A percentile compares a stretch with the other conserved stretches of the same genome.
Conservation (phyloP, 2,113 vertebrate species). For the Actenoides hombroni region DNA sequence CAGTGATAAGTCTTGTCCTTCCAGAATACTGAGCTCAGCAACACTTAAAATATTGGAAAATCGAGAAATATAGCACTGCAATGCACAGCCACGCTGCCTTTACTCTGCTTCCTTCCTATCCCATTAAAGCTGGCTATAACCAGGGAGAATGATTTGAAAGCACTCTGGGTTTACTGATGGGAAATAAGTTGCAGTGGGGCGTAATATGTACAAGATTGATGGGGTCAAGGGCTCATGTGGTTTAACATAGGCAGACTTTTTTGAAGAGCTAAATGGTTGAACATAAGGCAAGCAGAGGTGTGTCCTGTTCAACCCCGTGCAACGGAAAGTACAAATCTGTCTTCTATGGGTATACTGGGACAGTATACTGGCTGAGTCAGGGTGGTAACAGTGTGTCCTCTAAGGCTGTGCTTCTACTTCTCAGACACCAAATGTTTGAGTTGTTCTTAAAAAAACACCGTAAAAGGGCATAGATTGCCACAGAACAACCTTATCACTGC, state of each 20-base stretch:
- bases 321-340: background rate
- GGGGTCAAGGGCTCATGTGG: background rate
- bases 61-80: slow-evolving; percentile 6
- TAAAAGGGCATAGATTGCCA: background rate
- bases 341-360: background rate
- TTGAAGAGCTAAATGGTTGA: background rate
- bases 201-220: background rate
- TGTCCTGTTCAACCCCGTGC: background rate
- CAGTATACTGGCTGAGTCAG: background rate
- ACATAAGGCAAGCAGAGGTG: background rate
- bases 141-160: background rate
- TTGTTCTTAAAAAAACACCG: background rate
- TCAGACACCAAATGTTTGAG: background rate
- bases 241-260: background rate
- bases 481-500: background rate
- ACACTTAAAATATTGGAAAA: slow-evolving; percentile 4
- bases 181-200: background rate
- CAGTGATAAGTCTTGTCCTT: background rate
- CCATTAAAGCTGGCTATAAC: background rate
- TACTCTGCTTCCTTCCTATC: background rate
- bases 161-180: background rate
- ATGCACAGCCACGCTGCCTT: background rate
- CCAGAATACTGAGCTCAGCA: slow-evolving; percentile 41
- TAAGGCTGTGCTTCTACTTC: background rate
- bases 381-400: background rate